Evolutionary conservation across 2,888 invertebrate genomes (phyloP).

Genomic region (Athripsodes cinereus): DNA sequence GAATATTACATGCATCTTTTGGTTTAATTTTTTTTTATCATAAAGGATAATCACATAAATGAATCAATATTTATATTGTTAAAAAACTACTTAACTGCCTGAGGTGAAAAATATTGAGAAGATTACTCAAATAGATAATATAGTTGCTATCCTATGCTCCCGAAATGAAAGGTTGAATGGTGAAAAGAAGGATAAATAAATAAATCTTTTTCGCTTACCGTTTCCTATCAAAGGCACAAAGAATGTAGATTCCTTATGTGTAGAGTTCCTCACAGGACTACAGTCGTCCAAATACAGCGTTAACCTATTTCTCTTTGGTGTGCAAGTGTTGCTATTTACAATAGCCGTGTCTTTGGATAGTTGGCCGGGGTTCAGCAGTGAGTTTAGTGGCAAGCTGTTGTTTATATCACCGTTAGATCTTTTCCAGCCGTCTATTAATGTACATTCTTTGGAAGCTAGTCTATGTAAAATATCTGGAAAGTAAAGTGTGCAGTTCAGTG

Average conservation of each 20-base stretch:
- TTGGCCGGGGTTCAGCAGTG: constrained; percentile 27
- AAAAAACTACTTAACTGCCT: too few species aligned
- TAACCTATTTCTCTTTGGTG: constrained; percentile 58
- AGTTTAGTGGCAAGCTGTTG: constrained; percentile 18
- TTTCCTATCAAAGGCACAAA: constrained; percentile 53
- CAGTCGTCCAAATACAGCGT: constrained; percentile 70
- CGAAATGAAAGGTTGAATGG: too few species aligned
- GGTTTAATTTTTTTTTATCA: too few species aligned
- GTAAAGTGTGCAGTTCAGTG: too few species aligned
- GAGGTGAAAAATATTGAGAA: too few species aligned
- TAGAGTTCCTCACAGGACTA: constrained; percentile 60
- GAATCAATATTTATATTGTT: too few species aligned
- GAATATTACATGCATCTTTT: too few species aligned
- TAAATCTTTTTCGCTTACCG: too few species aligned
- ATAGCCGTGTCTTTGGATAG: constrained; percentile 37
- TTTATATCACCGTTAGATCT: constrained; percentile 39
- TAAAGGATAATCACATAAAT: too few species aligned
- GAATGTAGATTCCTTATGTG: constrained; percentile 63
- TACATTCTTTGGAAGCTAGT: constrained; percentile 42
- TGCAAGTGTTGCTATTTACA: constrained; percentile 33
- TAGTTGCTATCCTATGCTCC: too few species aligned
- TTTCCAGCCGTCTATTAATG: constrained; percentile 31
- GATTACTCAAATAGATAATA: too few species aligned
- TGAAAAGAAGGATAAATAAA: too few species aligned
- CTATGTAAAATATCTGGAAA: constrained; percentile 73